Evolutionary conservation across 2,888 invertebrate genomes (phyloP).

Genomic region (Trachelus iudaicus): DNA sequence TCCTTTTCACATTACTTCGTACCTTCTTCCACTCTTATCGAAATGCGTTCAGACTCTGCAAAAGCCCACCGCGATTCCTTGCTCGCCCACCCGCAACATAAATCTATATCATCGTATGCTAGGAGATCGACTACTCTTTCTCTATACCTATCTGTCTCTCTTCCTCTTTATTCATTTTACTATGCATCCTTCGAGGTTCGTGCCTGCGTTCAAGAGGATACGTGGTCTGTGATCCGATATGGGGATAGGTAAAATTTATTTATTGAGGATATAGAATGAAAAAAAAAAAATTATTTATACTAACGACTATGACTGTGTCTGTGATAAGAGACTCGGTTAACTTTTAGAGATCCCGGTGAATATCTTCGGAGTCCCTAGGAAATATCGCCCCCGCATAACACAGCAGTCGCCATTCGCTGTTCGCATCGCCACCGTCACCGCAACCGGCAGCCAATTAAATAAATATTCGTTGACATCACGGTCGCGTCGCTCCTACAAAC

Average conservation of each 20-base stretch:
- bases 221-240: background rate
- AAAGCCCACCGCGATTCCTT: conserved; percentile 24
- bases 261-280: background rate
- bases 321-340: background rate
- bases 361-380: conserved; percentile 7
- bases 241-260: background rate
- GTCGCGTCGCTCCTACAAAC: conserved; percentile 61
- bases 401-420: conserved; percentile 52
- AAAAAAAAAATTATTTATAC: background rate
- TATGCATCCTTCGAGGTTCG: background rate
- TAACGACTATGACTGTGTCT: background rate
- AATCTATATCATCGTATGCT: conserved; percentile 48
- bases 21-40: conserved; percentile 28
- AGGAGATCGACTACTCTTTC: conserved; percentile 8
- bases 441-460: conserved; percentile 61
- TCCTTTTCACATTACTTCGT: conserved; percentile 9
- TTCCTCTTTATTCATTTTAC: background rate
- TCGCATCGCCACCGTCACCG: conserved; percentile 40
- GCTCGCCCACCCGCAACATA: conserved; percentile 36
- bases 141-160: conserved; percentile 10
- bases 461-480: conserved; percentile 64
- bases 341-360: background rate
- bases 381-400: conserved; percentile 61
- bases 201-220: background rate
- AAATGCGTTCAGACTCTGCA: conserved; percentile 24